Evolutionary conservation across 2,888 invertebrate genomes (phyloP).

Genomic region (Teinopalpus imperialis): DNA sequence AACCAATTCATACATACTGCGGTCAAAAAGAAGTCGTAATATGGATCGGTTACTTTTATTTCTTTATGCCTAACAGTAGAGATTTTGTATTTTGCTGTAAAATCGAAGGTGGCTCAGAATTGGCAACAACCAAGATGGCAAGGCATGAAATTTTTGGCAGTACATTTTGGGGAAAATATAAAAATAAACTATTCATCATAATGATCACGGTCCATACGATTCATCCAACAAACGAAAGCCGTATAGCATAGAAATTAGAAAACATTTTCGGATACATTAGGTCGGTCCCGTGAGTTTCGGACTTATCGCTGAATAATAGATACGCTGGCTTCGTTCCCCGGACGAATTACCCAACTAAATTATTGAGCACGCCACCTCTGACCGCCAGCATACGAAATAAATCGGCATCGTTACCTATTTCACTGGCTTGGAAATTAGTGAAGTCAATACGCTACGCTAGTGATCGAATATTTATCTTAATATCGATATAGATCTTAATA

Average conservation of each 20-base stretch:
- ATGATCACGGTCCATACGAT: conserved; percentile 36
- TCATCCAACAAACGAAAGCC: conserved; percentile 43
- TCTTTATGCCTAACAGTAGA: too few species aligned
- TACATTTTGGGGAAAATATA: conserved; percentile 14
- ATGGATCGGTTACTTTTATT: too few species aligned
- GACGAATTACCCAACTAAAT: conserved; percentile 71
- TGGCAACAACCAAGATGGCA: too few species aligned
- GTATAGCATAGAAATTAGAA: conserved; percentile 38
- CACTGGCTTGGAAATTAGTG: conserved; percentile 22
- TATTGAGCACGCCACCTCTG: conserved; percentile 63
- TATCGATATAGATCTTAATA: too few species aligned
- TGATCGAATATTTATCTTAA: neutral
- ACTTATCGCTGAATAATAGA: conserved; percentile 67
- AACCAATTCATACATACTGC: too few species aligned
- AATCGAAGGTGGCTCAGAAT: too few species aligned
- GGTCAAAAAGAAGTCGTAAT: too few species aligned
- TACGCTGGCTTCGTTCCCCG: conserved; percentile 44
- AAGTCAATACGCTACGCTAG: conserved; percentile 1
- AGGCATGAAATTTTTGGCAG: too few species aligned
- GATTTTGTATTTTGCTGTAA: too few species aligned
- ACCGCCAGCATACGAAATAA: conserved; percentile 49
- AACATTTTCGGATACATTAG: conserved; percentile 42
- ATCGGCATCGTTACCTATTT: conserved; percentile 47
- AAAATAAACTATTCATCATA: conserved; percentile 30
- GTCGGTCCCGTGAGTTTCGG: conserved; percentile 48